Evolutionary conservation across 2,113 vertebrate species (phyloP).

Genomic region (Corynorhinus townsendii): DNA sequence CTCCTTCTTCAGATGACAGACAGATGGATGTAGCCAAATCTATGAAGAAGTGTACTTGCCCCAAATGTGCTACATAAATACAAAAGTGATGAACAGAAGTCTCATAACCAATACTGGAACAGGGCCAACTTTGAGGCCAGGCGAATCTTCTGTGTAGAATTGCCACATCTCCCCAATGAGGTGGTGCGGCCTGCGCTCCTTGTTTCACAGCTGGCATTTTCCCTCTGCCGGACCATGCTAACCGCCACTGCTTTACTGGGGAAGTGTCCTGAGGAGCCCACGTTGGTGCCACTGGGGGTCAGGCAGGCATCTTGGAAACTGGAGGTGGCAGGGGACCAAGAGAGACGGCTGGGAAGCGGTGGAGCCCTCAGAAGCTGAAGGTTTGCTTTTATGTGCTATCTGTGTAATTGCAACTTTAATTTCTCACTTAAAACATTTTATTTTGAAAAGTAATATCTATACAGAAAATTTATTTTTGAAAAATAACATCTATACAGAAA

Average conservation of each 20-base stretch:
- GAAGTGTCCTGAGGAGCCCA: too few relatives aligned
- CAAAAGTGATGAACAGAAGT: conserved; percentile 98
- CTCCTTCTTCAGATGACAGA: conserved; percentile 70
- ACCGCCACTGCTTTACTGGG: too few relatives aligned
- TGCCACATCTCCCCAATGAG: conserved; percentile 99
- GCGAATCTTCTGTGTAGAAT: conserved; percentile 98
- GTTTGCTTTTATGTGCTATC: not conserved
- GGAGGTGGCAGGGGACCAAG: too few relatives aligned
- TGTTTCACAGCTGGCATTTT: conserved; percentile 93
- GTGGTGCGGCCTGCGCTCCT: conserved; percentile 92
- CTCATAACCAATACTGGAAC: conserved; percentile 99
- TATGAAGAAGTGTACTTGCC: conserved; percentile 99
- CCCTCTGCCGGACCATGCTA: conserved; percentile 76
- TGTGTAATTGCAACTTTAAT: not conserved
- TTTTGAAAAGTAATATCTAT: not conserved
- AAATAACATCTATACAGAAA: not conserved
- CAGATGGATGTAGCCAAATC: conserved; percentile 73
- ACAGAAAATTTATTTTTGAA: not conserved
- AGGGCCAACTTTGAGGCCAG: conserved; percentile 98
- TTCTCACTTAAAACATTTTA: not conserved
- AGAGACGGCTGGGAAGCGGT: too few relatives aligned
- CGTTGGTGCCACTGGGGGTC: too few relatives aligned
- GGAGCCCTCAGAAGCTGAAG: not conserved
- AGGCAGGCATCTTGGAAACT: too few relatives aligned
- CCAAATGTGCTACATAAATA: conserved; percentile 99